phyloP scores from a whole-genome alignment of 2,797 vertebrate species.

The Falco peregrinus region DNA sequence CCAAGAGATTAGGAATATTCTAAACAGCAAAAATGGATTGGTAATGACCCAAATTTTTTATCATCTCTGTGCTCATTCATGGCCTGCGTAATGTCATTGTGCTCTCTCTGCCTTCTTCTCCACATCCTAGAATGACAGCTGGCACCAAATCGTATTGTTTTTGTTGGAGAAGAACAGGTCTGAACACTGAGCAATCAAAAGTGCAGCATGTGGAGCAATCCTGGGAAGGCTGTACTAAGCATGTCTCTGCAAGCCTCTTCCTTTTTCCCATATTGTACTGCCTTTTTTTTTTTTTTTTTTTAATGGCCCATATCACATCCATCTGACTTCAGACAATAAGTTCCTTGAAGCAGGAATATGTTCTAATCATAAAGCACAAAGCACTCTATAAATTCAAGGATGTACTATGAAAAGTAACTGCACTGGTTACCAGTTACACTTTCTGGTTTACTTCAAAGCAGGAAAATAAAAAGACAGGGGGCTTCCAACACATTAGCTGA shows the following conservation, averaged over 20 bases:
- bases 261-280: background rate
- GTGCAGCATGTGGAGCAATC: background rate
- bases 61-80: accelerated
- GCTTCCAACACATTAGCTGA: background rate
- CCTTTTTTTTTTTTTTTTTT: background rate
- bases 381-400: background rate
- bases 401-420: background rate
- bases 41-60: background rate
- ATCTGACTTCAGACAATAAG: background rate
- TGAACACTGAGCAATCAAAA: conserved; percentile 27
- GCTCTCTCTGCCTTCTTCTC: background rate
- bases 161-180: conserved; percentile 3
- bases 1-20: background rate
- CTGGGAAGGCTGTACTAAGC: background rate
- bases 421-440: accelerated
- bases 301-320: background rate
- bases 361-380: background rate
- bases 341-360: background rate
- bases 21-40: background rate
- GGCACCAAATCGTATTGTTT: background rate
- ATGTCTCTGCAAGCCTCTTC: conserved; percentile 12
- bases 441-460: background rate
- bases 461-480: background rate
- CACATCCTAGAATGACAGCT: background rate
- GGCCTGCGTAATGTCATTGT: background rate